Evolutionary conservation across 2,113 vertebrate genomes (phyloP).

Genomic region (Arothron firmamentum): DNA sequence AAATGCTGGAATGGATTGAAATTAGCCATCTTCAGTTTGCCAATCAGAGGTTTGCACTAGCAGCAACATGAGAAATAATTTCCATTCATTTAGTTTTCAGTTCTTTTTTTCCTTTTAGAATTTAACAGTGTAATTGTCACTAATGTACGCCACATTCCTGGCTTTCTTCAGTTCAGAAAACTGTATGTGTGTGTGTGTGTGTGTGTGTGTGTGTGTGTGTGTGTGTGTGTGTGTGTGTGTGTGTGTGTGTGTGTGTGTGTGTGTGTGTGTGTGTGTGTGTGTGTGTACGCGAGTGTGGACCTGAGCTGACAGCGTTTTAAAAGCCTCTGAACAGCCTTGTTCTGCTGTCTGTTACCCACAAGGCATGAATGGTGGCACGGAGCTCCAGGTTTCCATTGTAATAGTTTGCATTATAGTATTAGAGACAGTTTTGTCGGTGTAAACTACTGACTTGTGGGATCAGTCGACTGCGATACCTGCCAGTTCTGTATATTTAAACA

Average conservation of each 20-base stretch:
- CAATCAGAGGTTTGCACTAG: conserved; percentile 39
- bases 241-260: conserved; percentile 17
- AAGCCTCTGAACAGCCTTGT: conserved; percentile 32
- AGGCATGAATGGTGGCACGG: background rate
- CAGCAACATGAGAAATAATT: conserved; percentile 1
- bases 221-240: conserved; percentile 13
- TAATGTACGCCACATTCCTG: conserved; percentile 1
- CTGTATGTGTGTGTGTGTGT: conserved; percentile 4
- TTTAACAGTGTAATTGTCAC: background rate
- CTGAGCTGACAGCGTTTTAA: conserved; percentile 19
- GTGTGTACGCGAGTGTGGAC: conserved; percentile 15
- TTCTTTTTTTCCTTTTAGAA: background rate
- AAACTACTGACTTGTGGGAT: conserved; percentile 30
- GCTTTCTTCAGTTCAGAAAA: conserved; percentile 1
- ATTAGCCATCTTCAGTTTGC: conserved; percentile 41
- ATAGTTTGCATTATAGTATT: conserved; percentile 19
- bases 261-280: conserved; percentile 12
- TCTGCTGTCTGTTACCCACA: conserved; percentile 45
- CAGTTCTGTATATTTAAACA: no score
- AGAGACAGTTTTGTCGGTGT: conserved; percentile 22
- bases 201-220: conserved; percentile 11
- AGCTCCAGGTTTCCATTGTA: conserved; percentile 17
- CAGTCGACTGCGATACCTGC: conserved; percentile 2
- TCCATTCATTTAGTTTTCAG: conserved; percentile 26
- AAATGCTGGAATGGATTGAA: conserved; percentile 19